These are phyloP conservation scores for Lathamus discolor DNA, from an alignment of 2,113 vertebrate genomes.

Conservation along the genomic window DNA sequence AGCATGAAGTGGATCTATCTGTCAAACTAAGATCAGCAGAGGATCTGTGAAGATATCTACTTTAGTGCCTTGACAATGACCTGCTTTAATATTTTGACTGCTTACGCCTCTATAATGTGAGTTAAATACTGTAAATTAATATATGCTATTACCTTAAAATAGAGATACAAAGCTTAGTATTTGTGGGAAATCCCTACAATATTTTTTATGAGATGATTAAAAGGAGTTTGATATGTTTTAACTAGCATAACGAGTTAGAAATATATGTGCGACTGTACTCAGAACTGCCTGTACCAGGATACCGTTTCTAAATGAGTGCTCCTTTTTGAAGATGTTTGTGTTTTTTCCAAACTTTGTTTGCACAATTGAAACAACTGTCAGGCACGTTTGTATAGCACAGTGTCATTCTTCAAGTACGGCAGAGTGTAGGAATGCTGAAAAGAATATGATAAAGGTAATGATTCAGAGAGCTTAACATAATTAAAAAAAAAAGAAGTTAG, in stretches of 20 bases:
- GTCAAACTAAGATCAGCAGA: background rate
- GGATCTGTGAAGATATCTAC: background rate
- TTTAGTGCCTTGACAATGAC: background rate
- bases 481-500: background rate
- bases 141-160: background rate
- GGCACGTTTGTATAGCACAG: rapidly evolving
- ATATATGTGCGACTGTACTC: rapidly evolving
- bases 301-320: background rate
- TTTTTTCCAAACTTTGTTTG: background rate
- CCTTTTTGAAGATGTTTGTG: background rate
- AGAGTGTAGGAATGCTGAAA: background rate
- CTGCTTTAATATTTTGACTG: background rate
- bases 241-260: background rate
- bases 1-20: background rate
- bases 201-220: background rate
- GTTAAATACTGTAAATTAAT: background rate
- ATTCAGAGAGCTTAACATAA: background rate
- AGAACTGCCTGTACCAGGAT: background rate
- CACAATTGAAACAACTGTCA: background rate
- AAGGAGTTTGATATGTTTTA: background rate
- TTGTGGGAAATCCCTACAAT: background rate
- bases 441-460: background rate
- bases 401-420: background rate
- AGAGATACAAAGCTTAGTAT: background rate
- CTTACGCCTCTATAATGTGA: background rate